Evolutionary conservation across 2,888 invertebrate genomes (phyloP), one percentile per base, ranked within the genome.

Genomic region (Temnothorax ravouxi): DNA sequence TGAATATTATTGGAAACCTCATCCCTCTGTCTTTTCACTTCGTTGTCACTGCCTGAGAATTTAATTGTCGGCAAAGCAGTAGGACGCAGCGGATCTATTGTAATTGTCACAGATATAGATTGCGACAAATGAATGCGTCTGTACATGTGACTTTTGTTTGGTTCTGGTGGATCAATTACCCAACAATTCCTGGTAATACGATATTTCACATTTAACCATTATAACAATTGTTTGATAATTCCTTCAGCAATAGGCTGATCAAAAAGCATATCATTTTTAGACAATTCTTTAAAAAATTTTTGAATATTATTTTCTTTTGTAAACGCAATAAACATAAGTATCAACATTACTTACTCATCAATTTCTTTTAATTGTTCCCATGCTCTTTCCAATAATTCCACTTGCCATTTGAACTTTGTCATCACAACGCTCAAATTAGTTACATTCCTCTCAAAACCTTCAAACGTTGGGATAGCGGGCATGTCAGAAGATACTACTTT

Each of bases 61-160:
- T 93, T 93, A 29, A 95, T 92, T 71, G 91, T 91, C 59, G 94
- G 94, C 34, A 91, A 84, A 67, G 88, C 88, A 56, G 71, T 88
- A 15, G 92, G 88, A 77, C 92, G 87, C 1, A 91, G 66, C 8
- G 93, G 93, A 91, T 94, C 87, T 38, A 94, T 80, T 66, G 88
- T 93, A 52, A 95, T 77, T 3, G 90, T 86, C 77, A 94, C 87
- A 0, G 94, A 95, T 54, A 94, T 72, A 9, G 89, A 88, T 41
- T 92, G 85, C n/a, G 92, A 92, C 59, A 94, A 84, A 74, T 93
- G 91, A 86, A 95, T 92, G 84, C 94, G 88, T 71, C 95, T 88
- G 79, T 94, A 93, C 9, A 94, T 87, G 84, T 95, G 94, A 74
- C 90, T 91, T 11, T 93, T 93, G 82, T 93, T 93, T 71, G 94